phyloP scores from a whole-genome alignment of 2,888 invertebrate genomes.

The Ennomos fuscantarius region DNA sequence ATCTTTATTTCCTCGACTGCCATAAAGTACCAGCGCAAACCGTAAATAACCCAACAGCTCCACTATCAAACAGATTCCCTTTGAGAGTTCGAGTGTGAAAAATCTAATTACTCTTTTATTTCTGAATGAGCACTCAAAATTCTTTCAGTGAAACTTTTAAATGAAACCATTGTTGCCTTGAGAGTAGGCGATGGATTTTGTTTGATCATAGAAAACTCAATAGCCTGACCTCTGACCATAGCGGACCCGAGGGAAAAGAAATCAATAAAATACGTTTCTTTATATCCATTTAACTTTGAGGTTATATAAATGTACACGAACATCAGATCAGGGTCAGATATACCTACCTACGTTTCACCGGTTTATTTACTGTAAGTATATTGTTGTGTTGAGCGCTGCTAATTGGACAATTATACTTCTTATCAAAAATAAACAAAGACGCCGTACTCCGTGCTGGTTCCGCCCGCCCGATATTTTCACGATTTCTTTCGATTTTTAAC shows the following conservation, averaged over 20 bases:
- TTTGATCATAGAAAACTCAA: conserved; percentile 33
- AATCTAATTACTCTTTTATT: conserved; percentile 49
- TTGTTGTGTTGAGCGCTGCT: too few relatives aligned
- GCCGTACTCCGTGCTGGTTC: too few relatives aligned
- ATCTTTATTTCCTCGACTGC: conserved; percentile 62
- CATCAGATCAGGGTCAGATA: neutral
- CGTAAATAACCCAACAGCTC: conserved; percentile 63
- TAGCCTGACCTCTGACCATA: conserved; percentile 33
- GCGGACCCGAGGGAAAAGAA: conserved; percentile 9
- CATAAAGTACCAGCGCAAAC: conserved; percentile 55
- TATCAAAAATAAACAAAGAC: too few relatives aligned
- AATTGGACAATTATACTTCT: too few relatives aligned
- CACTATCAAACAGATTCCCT: conserved; percentile 59
- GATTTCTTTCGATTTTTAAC: too few relatives aligned
- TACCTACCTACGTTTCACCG: too few relatives aligned
- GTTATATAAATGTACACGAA: conserved; percentile 9
- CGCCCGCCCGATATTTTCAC: too few relatives aligned
- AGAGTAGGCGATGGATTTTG: conserved; percentile 30
- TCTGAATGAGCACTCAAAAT: conserved; percentile 39
- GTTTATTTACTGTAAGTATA: too few relatives aligned
- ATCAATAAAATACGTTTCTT: conserved; percentile 20
- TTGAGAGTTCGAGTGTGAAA: conserved; percentile 56
- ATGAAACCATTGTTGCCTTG: conserved; percentile 34
- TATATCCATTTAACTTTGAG: conserved; percentile 21
- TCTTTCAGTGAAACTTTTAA: conserved; percentile 38